These are phyloP conservation scores for Cyphomyrus discorhynchus DNA, from an alignment of 2,113 vertebrate genomes.

Conservation along the genomic window DNA sequence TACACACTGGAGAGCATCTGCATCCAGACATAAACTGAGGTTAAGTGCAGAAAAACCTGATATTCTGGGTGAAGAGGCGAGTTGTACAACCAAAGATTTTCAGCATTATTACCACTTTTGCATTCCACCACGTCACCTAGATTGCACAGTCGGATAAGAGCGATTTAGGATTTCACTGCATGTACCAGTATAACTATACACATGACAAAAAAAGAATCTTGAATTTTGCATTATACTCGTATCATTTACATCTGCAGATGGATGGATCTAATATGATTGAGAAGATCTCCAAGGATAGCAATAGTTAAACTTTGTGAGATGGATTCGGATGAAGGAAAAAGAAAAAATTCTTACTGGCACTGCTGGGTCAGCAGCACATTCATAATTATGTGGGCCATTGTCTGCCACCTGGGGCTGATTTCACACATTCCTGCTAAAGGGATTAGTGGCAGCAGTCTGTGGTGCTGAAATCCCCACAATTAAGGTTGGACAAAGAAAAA, in stretches of 20 bases:
- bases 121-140: background rate
- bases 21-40: background rate
- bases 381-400: background rate
- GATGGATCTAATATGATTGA: background rate
- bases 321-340: background rate
- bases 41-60: background rate
- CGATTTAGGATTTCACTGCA: too few species aligned
- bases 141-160: too few species aligned
- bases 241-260: background rate
- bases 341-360: background rate
- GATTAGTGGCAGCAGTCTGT: background rate
- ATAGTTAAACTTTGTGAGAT: background rate
- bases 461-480: background rate
- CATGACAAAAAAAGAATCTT: too few species aligned
- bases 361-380: background rate
- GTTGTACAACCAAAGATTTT: background rate
- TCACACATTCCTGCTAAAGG: too few species aligned
- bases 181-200: too few species aligned
- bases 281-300: background rate
- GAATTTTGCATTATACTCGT: too few species aligned
- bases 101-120: background rate
- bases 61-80: background rate
- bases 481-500: background rate
- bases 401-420: background rate
- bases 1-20: background rate